These are phyloP conservation scores for Phenganax subtilis DNA, from an alignment of 92 coral and sea anemone species.

Conservation along the genomic window DNA sequence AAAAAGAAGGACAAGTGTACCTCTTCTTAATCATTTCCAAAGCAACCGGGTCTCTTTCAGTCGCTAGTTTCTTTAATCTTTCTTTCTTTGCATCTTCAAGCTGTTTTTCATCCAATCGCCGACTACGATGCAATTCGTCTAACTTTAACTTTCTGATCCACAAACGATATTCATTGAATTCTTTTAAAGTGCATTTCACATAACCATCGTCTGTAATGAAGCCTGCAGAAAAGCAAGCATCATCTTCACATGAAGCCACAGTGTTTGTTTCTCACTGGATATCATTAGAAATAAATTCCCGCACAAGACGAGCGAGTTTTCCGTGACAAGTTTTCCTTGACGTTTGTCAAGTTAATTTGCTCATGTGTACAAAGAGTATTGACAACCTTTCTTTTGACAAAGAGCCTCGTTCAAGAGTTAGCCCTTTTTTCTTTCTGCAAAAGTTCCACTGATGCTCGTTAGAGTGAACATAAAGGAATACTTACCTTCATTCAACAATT, in stretches of 20 bases:
- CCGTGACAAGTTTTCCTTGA: background rate
- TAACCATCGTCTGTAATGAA: constrained; percentile 80
- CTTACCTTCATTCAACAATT: constrained; percentile 70
- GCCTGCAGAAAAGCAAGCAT: constrained; percentile 42
- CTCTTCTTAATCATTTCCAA: constrained; percentile 29
- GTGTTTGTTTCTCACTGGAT: too few relatives aligned
- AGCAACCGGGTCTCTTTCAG: constrained; percentile 62
- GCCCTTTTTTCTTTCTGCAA: too few relatives aligned
- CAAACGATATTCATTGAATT: constrained; percentile 82
- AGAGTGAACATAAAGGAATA: background rate
- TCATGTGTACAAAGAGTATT: too few relatives aligned
- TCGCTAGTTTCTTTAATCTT: constrained; percentile 36
- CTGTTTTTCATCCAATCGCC: constrained; percentile 43
- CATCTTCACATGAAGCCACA: too few relatives aligned
- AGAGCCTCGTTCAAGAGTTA: too few relatives aligned
- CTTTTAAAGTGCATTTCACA: constrained; percentile 77
- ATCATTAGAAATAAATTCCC: background rate
- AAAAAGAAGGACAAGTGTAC: background rate
- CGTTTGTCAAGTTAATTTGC: too few relatives aligned
- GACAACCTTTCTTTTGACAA: too few relatives aligned
- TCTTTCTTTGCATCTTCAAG: constrained; percentile 56
- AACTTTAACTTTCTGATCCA: constrained; percentile 90
- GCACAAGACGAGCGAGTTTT: background rate
- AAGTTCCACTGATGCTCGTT: too few relatives aligned
- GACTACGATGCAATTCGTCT: constrained; percentile 61